Base-by-base conservation (phyloP, 2,888 invertebrate species). In the Julus scanicus region DNA sequence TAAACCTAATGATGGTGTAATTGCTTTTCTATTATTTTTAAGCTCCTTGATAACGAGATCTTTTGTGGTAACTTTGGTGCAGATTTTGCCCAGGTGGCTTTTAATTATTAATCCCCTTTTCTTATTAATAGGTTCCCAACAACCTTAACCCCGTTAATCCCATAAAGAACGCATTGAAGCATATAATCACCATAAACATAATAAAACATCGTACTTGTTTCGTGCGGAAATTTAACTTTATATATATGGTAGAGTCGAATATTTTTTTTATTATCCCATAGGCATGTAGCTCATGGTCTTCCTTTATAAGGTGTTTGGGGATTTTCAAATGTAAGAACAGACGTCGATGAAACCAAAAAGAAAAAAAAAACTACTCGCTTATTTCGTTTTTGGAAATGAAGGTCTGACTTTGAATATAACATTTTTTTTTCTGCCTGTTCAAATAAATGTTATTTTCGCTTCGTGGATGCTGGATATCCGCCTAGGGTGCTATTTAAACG, bases 381-480 rank as follows among this genome's bases (percentile, higher is more conserved):
- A 80, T 80, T 80, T 80, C 80, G 80, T 80, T 80, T 80, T 80
- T 80, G 80, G 80, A 80, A 80, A 80, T 80, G 80, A 80, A 80
- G 80, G 9, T 20, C 80, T 80, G 80, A 29, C 80, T 80, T 80
- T 80, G 80, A 80, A 80, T 80, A 80, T 80, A 20, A 80, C 80
- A 37, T 80, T 80, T 44, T 44, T 80, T 80, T 80, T 80, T 20
- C 80, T 80, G 80, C 80, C 80, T 80, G 80, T 80, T 80, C 80
- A 80, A 80, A 80, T 80, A 80, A 80, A 80, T 80, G 80, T 80
- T 80, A 80, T 80, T 80, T 80, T 80, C 80, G 80, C 80, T 80
- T 80, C 80, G 80, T 80, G 80, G 80, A 80, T 80, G 80, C 80
- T 80, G 80, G 80, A 80, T 80, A 80, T 80, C 80, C 80, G 80